Evolutionary conservation across 2,888 invertebrate genomes (phyloP).

Genomic region (Philhelius pedissequus): DNA sequence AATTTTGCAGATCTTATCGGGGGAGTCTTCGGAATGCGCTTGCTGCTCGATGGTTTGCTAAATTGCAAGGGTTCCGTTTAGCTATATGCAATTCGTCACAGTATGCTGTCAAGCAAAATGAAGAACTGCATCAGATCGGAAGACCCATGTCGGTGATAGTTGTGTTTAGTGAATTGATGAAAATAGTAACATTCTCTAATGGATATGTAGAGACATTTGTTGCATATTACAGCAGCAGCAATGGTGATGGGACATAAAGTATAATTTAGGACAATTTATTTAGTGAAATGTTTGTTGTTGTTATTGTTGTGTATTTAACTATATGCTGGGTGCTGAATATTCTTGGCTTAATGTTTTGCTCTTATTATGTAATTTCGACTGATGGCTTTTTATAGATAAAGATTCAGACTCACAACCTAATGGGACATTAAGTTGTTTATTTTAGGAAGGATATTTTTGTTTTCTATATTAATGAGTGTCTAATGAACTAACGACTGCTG

Average conservation of each 20-base stretch:
- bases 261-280: conserved; percentile 59
- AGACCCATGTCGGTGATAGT: conserved; percentile 3
- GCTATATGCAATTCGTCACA: conserved; percentile 54
- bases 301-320: not conserved
- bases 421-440: conserved; percentile 41
- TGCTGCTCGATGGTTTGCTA: not conserved
- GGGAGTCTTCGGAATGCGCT: conserved; percentile 48
- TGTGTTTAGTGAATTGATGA: conserved; percentile 24
- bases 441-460: conserved; percentile 11
- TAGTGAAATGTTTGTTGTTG: not conserved
- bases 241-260: not conserved
- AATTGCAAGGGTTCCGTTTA: conserved; percentile 11
- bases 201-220: not conserved
- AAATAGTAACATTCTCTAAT: conserved; percentile 40
- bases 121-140: conserved; percentile 39
- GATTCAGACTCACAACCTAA: conserved; percentile 22
- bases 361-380: conserved; percentile 33
- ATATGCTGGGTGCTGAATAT: not conserved
- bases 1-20: not conserved
- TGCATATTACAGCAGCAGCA: not conserved
- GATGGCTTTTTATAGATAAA: conserved; percentile 49
- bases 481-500: conserved; percentile 59
- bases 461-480: conserved; percentile 51
- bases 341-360: conserved; percentile 36
- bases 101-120: conserved; percentile 40